Percentiles rank a stretch among this genome's conserved stretches.
phyloP scores from a whole-genome alignment of 2,888 invertebrate species.

The Junonia oenone region DNA sequence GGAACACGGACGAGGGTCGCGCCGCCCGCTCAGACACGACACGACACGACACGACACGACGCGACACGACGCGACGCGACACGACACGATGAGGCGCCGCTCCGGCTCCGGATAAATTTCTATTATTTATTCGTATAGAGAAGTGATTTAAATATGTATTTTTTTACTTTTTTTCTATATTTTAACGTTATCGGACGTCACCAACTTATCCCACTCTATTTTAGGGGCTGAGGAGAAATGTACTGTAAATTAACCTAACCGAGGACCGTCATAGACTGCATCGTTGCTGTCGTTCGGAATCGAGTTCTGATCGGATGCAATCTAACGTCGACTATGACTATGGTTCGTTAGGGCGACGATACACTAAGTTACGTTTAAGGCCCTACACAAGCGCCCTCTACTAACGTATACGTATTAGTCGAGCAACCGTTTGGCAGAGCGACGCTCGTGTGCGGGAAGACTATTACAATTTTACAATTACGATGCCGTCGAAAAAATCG shows the following conservation, averaged over 20 bases:
- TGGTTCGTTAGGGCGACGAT: constrained; percentile 45
- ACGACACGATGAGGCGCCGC: constrained; percentile 44
- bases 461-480: constrained; percentile 9
- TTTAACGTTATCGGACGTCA: constrained; percentile 70
- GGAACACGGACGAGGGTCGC: constrained; percentile 23
- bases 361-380: constrained; percentile 30
- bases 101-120: constrained; percentile 52
- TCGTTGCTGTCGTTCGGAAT: constrained; percentile 14
- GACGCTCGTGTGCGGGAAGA: not conserved
- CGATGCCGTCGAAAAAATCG: constrained; percentile 11
- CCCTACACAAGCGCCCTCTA: not conserved
- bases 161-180: constrained; percentile 57
- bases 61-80: constrained; percentile 23
- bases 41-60: constrained; percentile 8
- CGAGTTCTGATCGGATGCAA: constrained; percentile 21
- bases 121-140: constrained; percentile 61
- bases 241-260: constrained; percentile 55
- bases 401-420: not conserved
- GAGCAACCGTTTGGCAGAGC: not conserved
- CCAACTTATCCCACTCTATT: constrained; percentile 62
- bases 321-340: constrained; percentile 43
- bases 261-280: constrained; percentile 41
- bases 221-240: constrained; percentile 53
- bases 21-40: constrained; percentile 5
- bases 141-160: constrained; percentile 64